These are phyloP conservation scores for Asbolus verrucosus DNA, from an alignment of 1,140 invertebrate species.

Conservation along the genomic window DNA sequence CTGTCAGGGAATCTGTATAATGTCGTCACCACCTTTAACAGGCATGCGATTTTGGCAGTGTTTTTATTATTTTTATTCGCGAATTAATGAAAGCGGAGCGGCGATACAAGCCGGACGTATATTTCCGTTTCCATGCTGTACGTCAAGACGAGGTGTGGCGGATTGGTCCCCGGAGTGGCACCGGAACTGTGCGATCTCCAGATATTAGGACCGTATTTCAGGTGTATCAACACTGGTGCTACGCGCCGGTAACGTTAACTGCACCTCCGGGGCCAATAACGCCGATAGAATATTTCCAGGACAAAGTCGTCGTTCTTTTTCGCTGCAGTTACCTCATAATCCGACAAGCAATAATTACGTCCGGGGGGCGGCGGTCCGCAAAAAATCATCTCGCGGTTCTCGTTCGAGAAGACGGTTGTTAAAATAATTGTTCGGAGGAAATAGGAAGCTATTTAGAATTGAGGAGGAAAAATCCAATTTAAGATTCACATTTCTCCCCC, in stretches of 20 bases:
- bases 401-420: conserved; percentile 4
- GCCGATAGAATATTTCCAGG: conserved; percentile 53
- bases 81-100: too few relatives aligned
- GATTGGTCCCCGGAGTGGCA: conserved; percentile 46
- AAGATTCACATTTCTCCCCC: conserved; percentile 53
- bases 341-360: conserved; percentile 28
- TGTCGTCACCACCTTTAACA: too few relatives aligned
- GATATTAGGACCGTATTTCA: conserved; percentile 55
- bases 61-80: too few relatives aligned
- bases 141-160: conserved; percentile 39
- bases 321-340: conserved; percentile 27
- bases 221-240: conserved; percentile 50
- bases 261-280: conserved; percentile 50
- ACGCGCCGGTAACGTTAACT: conserved; percentile 46
- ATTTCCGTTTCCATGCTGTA: conserved; percentile 27
- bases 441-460: conserved; percentile 50
- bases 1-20: too few relatives aligned
- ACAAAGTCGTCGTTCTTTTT: conserved; percentile 46
- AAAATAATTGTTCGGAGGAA: conserved; percentile 39
- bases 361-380: neutral
- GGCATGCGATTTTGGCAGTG: too few relatives aligned
- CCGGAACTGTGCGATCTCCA: conserved; percentile 15
- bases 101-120: conserved; percentile 2
- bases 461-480: conserved; percentile 56
- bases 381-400: conserved; percentile 10